A percentile compares a stretch with the other conserved stretches of the same genome.
Conservation (phyloP, 2,797 vertebrate species). For the Sarcoramphus papa region DNA sequence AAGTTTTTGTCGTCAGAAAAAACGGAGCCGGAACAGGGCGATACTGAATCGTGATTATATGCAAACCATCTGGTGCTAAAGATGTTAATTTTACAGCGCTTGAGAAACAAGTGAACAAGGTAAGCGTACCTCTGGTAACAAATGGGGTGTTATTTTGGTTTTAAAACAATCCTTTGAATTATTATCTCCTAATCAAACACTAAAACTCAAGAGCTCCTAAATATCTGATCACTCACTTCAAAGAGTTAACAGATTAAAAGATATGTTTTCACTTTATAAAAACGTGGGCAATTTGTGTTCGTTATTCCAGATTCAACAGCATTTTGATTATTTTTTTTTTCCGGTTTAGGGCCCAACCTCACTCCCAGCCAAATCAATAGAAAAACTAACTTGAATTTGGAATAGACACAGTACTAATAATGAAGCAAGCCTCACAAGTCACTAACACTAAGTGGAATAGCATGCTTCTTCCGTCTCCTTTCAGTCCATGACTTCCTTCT, state of each 20-base stretch:
- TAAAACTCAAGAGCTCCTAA: not conserved
- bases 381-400: not conserved
- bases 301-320: not conserved
- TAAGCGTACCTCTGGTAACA: not conserved
- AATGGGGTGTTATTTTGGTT: not conserved
- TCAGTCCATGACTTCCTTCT: conserved; percentile 27
- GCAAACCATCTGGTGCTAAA: conserved; percentile 7
- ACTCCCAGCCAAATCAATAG: not conserved
- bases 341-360: not conserved
- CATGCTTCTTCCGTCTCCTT: conserved; percentile 42
- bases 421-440: not conserved
- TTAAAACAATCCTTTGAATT: not conserved
- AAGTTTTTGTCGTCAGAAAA: not conserved
- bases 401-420: not conserved
- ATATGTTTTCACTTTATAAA: not conserved
- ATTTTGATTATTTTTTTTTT: not conserved
- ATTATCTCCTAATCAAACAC: not conserved
- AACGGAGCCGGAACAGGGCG: not conserved
- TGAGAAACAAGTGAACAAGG: not conserved
- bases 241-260: not conserved
- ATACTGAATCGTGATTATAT: not conserved
- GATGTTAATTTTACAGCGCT: not conserved
- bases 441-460: conserved; percentile 37
- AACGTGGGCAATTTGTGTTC: not conserved
- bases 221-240: not conserved